Evolutionary conservation across 2,113 vertebrate species (phyloP), one percentile per base, ranked within the genome.

Genomic region (Orycteropus afer): DNA sequence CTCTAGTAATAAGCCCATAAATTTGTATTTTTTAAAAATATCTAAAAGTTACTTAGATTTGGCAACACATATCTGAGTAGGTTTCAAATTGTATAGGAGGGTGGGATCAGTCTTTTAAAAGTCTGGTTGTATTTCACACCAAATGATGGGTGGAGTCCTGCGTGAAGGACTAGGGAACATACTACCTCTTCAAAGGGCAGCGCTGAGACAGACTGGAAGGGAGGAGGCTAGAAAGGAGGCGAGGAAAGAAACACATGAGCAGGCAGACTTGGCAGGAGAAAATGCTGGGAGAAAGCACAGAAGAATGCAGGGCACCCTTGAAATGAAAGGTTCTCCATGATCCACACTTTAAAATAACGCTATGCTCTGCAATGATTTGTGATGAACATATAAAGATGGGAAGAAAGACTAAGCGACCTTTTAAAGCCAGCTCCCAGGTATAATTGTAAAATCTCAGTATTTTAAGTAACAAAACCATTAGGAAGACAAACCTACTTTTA

Each of bases 51-150:
- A 40, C 32, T 71, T 97, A 69, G 61, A 95, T 92, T 85, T 90
- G 78, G 79, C 73, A 94, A 92, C 84, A 85, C 22, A 45, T n/a
- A 67, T 90, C 40, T 84, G 29, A 93, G 89, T 32, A 95, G 49
- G n/a, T 86, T 96, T 94, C 34, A 95, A 94, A 89, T 40, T 7
- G 3, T 42, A 94, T 89, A 89, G 0, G 3, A 91, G 49, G 29
- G 23, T 65, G 77, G 80, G 89, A 78, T 87, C 32, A 53, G 40
- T 86, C 86, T 92, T 90, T 77, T 4, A 45, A 78, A 97, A 73
- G 53, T 23, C 65, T 83, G 40, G 22, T 73, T 90, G 18, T 91
- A 90, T 91, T 96, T 90, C 67, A 97, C 65, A 81, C 71, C 7
- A 12, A 81, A 59, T 34, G 13, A 96, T 67, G 22, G 18, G 53